phyloP scores from a whole-genome alignment of 2,797 vertebrate genomes.

The Tenualosa thibaudeaui region DNA sequence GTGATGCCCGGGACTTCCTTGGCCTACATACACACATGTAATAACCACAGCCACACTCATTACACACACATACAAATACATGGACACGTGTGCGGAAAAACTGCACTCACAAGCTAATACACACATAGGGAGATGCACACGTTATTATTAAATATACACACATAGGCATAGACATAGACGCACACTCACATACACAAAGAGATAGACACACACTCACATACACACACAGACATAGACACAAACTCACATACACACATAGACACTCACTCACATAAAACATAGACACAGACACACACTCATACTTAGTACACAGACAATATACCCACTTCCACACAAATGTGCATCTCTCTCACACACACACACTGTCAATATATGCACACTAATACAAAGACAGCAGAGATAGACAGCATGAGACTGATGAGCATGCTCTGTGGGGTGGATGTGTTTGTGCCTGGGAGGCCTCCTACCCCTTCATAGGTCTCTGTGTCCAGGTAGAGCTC shows the following conservation, averaged over 20 bases:
- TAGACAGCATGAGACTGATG: too few species aligned
- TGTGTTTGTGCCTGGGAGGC: neutral
- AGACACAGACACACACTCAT: neutral
- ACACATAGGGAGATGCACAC: neutral
- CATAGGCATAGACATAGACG: neutral
- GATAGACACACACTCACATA: too few species aligned
- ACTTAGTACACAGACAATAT: neutral
- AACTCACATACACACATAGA: neutral
- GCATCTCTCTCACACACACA: neutral
- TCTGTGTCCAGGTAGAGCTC: constrained; percentile 74
- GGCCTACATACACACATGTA: constrained; percentile 61
- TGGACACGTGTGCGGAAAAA: neutral
- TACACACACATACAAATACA: constrained; percentile 25
- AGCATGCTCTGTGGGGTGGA: neutral
- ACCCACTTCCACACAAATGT: too few species aligned
- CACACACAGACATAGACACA: neutral
- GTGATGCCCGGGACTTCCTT: constrained; percentile 80
- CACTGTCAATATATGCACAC: neutral
- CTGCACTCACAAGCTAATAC: neutral
- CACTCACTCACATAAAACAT: neutral
- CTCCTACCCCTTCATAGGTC: constrained; percentile 68
- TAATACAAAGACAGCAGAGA: too few species aligned
- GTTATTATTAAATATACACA: too few species aligned
- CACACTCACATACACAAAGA: too few species aligned
- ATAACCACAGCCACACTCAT: constrained; percentile 26